phyloP scores from a whole-genome alignment of 2,888 invertebrate species.

The Epinotia demarniana region DNA sequence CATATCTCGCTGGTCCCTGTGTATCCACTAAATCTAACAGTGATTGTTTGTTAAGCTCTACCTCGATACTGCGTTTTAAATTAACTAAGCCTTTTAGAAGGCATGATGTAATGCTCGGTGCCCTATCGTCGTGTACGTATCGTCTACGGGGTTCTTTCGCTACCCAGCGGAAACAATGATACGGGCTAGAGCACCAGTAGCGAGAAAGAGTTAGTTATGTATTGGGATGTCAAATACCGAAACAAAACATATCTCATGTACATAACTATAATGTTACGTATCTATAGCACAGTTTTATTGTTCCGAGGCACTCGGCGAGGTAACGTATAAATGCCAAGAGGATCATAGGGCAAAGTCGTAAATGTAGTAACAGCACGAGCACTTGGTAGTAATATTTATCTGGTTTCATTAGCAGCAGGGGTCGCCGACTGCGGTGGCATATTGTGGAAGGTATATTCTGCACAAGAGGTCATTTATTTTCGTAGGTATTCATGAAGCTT shows the following conservation, averaged over 20 bases:
- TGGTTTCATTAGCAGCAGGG: slow-evolving; percentile 47
- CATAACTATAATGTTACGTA: not conserved
- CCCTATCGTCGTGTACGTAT: not conserved
- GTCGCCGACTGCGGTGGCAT: slow-evolving; percentile 28
- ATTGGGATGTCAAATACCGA: not conserved
- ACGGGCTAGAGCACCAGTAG: not conserved
- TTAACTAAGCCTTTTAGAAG: too few relatives aligned
- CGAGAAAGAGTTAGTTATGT: too few relatives aligned
- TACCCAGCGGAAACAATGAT: not conserved
- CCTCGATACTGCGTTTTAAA: not conserved
- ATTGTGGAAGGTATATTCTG: not conserved
- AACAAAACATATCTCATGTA: not conserved
- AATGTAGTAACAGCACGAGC: slow-evolving; percentile 17
- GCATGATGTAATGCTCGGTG: not conserved
- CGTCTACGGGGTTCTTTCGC: not conserved
- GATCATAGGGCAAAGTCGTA: slow-evolving; percentile 31
- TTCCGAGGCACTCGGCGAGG: slow-evolving; percentile 13
- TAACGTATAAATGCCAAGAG: slow-evolving; percentile 31
- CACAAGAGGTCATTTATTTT: not conserved
- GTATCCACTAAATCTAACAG: not conserved
- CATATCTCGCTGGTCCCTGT: not conserved
- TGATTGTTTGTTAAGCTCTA: not conserved
- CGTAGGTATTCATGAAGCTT: not conserved
- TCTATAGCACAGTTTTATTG: slow-evolving; percentile 1
- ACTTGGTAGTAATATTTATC: slow-evolving; percentile 45